These are phyloP conservation scores for Limnephilus lunatus DNA, from an alignment of 2,888 invertebrate species.

Conservation along the genomic window DNA sequence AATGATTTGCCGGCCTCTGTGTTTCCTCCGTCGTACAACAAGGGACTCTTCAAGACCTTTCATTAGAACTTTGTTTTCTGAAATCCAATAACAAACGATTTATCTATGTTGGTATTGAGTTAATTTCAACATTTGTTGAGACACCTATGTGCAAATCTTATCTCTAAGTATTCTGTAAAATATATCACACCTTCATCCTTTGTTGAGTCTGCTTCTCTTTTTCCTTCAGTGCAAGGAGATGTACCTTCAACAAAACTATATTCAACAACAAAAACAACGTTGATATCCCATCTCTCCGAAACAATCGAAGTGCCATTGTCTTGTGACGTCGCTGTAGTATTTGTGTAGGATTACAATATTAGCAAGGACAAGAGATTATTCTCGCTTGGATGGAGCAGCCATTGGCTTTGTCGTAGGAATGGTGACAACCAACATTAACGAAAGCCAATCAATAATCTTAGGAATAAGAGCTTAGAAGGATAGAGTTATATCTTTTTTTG, in stretches of 20 bases:
- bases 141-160: too few relatives aligned
- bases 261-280: not conserved
- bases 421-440: not conserved
- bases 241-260: not conserved
- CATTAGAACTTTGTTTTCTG: too few relatives aligned
- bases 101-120: too few relatives aligned
- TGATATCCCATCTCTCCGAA: not conserved
- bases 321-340: not conserved
- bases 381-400: not conserved
- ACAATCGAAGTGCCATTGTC: not conserved
- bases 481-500: not conserved
- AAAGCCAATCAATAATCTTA: not conserved
- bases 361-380: not conserved
- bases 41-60: too few relatives aligned
- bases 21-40: too few relatives aligned
- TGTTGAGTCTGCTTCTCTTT: not conserved
- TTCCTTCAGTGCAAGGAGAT: not conserved
- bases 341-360: conserved; percentile 1
- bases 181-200: not conserved
- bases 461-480: not conserved
- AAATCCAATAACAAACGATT: too few relatives aligned
- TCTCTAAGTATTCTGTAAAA: too few relatives aligned
- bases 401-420: not conserved
- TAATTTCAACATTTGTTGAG: too few relatives aligned
- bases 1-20: too few relatives aligned